Evolutionary conservation across 2,888 invertebrate genomes (phyloP).

Genomic region (Pedicia rivosa): DNA sequence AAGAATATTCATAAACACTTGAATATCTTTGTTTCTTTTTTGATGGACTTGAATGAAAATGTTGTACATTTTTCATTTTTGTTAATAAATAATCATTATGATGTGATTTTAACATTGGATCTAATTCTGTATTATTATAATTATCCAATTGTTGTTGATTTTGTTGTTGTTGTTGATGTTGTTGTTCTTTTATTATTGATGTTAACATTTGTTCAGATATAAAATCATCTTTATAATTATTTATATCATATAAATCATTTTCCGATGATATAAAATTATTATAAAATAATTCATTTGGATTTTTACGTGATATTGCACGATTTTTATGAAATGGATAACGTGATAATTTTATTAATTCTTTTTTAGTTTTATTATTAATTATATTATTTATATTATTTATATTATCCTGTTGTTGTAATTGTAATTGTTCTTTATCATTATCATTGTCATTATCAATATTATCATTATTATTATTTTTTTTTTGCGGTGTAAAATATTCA

Average conservation of each 20-base stretch:
- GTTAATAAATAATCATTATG: conserved; percentile 20
- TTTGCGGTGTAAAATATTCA: conserved; percentile 1
- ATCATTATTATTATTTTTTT: conserved; percentile 23
- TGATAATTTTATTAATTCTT: conserved; percentile 20
- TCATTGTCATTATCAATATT: conserved; percentile 28
- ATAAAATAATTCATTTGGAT: conserved; percentile 13
- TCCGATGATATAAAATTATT: conserved; percentile 4
- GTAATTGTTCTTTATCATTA: conserved; percentile 27
- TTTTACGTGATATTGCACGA: conserved; percentile 25
- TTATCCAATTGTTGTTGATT: conserved; percentile 23
- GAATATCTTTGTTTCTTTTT: conserved; percentile 29
- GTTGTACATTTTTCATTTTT: conserved; percentile 32
- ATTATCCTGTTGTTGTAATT: conserved; percentile 8
- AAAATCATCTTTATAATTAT: conserved; percentile 28
- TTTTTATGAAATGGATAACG: conserved; percentile 29
- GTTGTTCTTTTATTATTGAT: conserved; percentile 17
- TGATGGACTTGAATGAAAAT: conserved; percentile 31
- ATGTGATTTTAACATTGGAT: conserved; percentile 22
- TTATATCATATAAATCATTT: conserved; percentile 14
- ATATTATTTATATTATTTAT: no score
- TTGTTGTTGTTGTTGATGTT: conserved; percentile 23
- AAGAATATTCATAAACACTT: conserved; percentile 31
- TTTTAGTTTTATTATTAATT: neutral
- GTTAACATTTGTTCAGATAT: conserved; percentile 29
- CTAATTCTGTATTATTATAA: conserved; percentile 22